Evolutionary conservation across 2,113 vertebrate species (phyloP).

Genomic region (Thermophis baileyi): DNA sequence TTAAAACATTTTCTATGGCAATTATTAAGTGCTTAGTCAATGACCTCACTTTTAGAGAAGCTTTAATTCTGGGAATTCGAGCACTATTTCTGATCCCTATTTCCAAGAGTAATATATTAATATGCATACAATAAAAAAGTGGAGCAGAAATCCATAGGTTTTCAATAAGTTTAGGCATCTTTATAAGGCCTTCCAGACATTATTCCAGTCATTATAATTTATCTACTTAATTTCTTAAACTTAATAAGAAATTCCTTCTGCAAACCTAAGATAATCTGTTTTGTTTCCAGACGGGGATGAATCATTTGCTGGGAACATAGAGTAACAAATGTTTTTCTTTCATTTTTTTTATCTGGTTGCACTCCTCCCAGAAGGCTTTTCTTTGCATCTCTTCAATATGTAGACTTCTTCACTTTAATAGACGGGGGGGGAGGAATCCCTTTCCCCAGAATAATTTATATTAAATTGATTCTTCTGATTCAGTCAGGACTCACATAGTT

Average conservation of each 20-base stretch:
- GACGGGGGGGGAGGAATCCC: background rate
- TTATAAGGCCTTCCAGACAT: background rate
- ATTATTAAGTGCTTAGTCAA: constrained; percentile 74
- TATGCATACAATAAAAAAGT: background rate
- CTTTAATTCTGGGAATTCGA: constrained; percentile 51
- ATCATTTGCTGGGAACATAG: background rate
- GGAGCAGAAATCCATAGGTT: background rate
- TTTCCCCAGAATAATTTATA: background rate
- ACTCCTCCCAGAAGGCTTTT: background rate
- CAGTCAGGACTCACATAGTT: background rate
- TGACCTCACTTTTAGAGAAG: constrained; percentile 73
- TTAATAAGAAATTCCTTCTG: background rate
- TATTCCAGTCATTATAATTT: background rate
- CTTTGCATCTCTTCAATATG: background rate
- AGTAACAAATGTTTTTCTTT: background rate
- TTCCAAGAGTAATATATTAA: constrained; percentile 44
- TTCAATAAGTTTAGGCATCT: background rate
- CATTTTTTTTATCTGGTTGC: background rate
- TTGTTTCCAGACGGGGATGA: background rate
- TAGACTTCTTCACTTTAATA: background rate
- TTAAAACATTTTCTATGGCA: constrained; percentile 70
- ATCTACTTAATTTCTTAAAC: background rate
- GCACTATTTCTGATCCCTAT: constrained; percentile 51
- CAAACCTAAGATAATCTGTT: background rate
- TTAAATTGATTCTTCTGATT: background rate